A percentile compares a stretch with the other conserved stretches of the same genome.
Evolutionary conservation across 2,797 vertebrate genomes (phyloP).

Genomic region (Platyrinchus mystaceus): DNA sequence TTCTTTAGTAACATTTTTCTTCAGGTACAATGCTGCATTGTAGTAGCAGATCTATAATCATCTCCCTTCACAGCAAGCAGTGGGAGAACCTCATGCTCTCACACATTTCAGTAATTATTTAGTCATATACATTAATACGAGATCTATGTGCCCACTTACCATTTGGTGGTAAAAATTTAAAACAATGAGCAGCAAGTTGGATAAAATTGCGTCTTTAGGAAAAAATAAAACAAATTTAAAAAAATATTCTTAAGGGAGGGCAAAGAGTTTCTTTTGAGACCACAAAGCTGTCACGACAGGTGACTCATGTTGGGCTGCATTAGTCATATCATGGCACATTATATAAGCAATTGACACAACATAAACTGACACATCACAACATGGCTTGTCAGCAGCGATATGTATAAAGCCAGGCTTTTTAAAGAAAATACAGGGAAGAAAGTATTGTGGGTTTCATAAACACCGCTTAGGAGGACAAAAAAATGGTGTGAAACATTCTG

Average conservation of each 20-base stretch:
- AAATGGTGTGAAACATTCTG: not conserved
- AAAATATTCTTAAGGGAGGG: not conserved
- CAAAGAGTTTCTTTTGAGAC: not conserved
- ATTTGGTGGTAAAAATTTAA: not conserved
- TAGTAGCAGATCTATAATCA: not conserved
- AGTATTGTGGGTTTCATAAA: constrained; percentile 13
- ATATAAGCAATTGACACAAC: constrained; percentile 61
- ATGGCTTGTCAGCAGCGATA: constrained; percentile 12
- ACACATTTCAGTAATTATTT: not conserved
- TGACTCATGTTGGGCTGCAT: constrained; percentile 48
- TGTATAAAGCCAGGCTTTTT: constrained; percentile 13
- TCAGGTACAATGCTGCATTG: not conserved
- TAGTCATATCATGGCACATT: constrained; percentile 43
- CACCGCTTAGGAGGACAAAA: not conserved
- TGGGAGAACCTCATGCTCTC: not conserved
- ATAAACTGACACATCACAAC: constrained; percentile 52
- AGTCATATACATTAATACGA: not conserved
- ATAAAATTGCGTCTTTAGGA: not conserved
- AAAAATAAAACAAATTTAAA: not conserved
- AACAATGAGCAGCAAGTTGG: not conserved
- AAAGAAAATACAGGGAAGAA: constrained; percentile 21
- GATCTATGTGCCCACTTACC: not conserved
- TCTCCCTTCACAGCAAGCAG: not conserved
- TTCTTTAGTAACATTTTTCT: not conserved
- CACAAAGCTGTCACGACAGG: constrained; percentile 42